Evolutionary conservation across 2,888 invertebrate species (phyloP).

Genomic region (Nymphalis urticae): DNA sequence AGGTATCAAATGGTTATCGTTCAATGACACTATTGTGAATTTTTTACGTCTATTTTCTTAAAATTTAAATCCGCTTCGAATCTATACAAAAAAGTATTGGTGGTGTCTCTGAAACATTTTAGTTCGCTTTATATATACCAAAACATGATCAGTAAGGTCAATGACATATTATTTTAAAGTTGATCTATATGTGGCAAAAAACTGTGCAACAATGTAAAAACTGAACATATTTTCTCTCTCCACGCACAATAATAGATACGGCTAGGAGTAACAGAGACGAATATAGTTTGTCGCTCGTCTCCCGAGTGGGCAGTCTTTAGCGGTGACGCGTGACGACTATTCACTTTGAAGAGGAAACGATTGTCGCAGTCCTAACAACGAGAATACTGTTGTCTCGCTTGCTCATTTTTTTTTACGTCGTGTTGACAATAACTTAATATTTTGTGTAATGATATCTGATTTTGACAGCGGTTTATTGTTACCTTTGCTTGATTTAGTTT

Average conservation of each 20-base stretch:
- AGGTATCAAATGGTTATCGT: too few species aligned
- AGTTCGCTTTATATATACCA: constrained; percentile 15
- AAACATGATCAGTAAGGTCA: constrained; percentile 52
- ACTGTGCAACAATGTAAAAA: constrained; percentile 62
- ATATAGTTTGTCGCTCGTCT: constrained; percentile 47
- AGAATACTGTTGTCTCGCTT: constrained; percentile 59
- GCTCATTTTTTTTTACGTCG: constrained; percentile 55
- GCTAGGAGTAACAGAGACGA: constrained; percentile 52
- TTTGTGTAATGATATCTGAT: constrained; percentile 28
- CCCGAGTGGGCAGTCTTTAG: constrained; percentile 72
- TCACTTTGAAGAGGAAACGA: constrained; percentile 71
- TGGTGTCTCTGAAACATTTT: constrained; percentile 10
- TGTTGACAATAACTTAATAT: constrained; percentile 65
- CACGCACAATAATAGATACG: constrained; percentile 43
- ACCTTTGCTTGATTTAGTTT: not conserved
- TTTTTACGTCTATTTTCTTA: not conserved
- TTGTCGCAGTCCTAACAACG: constrained; percentile 49
- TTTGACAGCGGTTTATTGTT: constrained; percentile 6
- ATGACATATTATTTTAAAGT: constrained; percentile 73
- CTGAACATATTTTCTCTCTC: constrained; percentile 47
- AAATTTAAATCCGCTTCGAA: constrained; percentile 11
- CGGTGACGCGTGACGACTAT: constrained; percentile 73
- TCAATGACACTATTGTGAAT: too few species aligned
- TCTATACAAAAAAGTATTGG: constrained; percentile 10
- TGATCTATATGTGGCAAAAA: constrained; percentile 78